Percentiles rank a stretch among this genome's conserved stretches.
These are phyloP conservation scores for Pogonocichla stellata DNA, from an alignment of 2,113 vertebrate genomes.

Conservation along the genomic window DNA sequence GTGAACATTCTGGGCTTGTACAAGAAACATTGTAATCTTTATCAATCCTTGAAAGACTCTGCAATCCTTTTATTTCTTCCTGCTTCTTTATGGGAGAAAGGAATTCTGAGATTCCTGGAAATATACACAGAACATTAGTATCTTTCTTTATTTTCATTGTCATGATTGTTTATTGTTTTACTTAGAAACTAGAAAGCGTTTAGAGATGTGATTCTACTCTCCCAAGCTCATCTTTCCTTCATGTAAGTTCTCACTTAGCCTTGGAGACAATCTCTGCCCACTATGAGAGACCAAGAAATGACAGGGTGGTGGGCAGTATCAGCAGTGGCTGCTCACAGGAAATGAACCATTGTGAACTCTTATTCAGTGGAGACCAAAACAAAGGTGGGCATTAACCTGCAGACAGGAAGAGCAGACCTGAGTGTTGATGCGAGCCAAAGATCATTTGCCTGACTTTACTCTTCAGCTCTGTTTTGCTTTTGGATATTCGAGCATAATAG, in stretches of 20 bases:
- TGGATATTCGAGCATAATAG: not conserved
- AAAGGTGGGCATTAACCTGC: rapidly evolving
- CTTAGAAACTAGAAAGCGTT: not conserved
- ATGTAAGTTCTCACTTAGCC: not conserved
- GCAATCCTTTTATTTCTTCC: not conserved
- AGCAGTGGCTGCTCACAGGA: not conserved
- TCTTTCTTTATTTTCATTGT: not conserved
- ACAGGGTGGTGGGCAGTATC: not conserved
- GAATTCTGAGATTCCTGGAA: not conserved
- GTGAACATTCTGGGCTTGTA: not conserved
- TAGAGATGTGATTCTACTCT: not conserved
- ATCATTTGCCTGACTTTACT: not conserved
- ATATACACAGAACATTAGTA: not conserved
- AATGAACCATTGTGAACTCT: rapidly evolving
- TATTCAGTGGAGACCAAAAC: not conserved
- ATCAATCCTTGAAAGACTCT: rapidly evolving
- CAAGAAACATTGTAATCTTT: not conserved
- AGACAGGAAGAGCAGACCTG: not conserved
- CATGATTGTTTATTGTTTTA: not conserved
- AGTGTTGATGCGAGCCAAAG: not conserved
- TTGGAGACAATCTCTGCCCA: rapidly evolving
- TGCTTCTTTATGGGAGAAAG: not conserved
- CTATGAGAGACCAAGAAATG: not conserved
- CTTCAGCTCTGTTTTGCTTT: not conserved
- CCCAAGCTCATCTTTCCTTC: rapidly evolving